These are phyloP conservation scores for Sceliomorpha sp. DNA, from an alignment of 2,888 invertebrate genomes.

Conservation along the genomic window DNA sequence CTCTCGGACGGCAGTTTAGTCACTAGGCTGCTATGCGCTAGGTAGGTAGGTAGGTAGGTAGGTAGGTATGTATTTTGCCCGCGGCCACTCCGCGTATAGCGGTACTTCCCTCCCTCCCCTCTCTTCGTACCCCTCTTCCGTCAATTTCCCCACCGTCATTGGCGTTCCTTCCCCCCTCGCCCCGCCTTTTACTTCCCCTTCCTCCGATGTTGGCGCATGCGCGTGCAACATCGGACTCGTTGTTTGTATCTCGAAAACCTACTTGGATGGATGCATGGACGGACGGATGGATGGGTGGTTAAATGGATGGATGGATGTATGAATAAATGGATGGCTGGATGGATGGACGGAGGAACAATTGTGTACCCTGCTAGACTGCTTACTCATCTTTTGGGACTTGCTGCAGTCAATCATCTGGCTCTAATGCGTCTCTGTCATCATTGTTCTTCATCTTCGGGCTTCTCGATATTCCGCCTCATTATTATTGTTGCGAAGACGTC, in stretches of 20 bases:
- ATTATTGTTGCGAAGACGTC: too few relatives aligned
- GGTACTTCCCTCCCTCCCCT: slow-evolving; percentile 73
- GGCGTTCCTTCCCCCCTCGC: slow-evolving; percentile 18
- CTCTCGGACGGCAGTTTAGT: slow-evolving; percentile 36
- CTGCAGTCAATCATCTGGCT: too few relatives aligned
- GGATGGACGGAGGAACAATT: slow-evolving; percentile 1
- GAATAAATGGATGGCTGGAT: slow-evolving; percentile 32
- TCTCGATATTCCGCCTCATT: too few relatives aligned
- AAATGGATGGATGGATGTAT: not conserved
- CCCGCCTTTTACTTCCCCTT: slow-evolving; percentile 30
- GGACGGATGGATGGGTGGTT: too few relatives aligned
- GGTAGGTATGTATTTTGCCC: slow-evolving; percentile 78
- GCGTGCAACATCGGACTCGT: slow-evolving; percentile 27
- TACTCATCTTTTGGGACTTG: too few relatives aligned
- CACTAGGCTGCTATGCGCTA: slow-evolving; percentile 53
- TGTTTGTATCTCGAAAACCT: slow-evolving; percentile 11
- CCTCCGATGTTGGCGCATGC: slow-evolving; percentile 23
- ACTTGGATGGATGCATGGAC: slow-evolving; percentile 19
- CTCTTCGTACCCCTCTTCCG: slow-evolving; percentile 55
- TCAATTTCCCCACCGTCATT: slow-evolving; percentile 52
- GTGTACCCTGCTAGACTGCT: too few relatives aligned
- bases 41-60: slow-evolving; percentile 64
- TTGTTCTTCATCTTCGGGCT: too few relatives aligned
- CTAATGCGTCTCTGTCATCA: too few relatives aligned
- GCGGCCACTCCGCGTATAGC: slow-evolving; percentile 76